Percentiles rank a stretch among this genome's conserved stretches.
Conservation (phyloP, 2,113 vertebrate genomes). For the Ammodytes marinus region DNA sequence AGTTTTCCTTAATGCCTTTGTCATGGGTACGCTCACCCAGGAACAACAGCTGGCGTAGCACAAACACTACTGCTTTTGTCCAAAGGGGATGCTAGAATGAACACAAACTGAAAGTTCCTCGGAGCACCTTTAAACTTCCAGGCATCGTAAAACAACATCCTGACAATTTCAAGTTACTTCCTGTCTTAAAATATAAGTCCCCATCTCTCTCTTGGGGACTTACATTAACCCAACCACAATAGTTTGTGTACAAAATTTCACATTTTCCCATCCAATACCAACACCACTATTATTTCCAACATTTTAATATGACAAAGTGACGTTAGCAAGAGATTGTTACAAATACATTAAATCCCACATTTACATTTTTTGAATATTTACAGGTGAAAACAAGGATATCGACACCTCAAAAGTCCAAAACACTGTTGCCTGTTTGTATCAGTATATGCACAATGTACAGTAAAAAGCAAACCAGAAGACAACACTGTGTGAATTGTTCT, state of each 20-base stretch:
- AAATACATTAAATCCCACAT: slow-evolving; percentile 73
- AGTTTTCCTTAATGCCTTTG: too few species aligned
- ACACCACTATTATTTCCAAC: slow-evolving; percentile 22
- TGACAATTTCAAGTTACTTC: not conserved
- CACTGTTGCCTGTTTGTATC: slow-evolving; percentile 53
- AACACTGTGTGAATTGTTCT: slow-evolving; percentile 27
- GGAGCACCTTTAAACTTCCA: not conserved
- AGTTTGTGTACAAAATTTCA: not conserved
- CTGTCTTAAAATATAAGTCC: not conserved
- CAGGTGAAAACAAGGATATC: slow-evolving; percentile 63
- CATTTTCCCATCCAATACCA: slow-evolving; percentile 4
- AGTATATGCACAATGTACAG: slow-evolving; percentile 53
- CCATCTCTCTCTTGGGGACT: not conserved
- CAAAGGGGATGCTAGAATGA: too few species aligned
- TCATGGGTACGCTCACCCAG: too few species aligned
- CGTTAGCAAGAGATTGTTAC: slow-evolving; percentile 60
- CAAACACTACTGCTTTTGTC: too few species aligned
- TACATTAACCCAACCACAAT: not conserved
- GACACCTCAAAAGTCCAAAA: slow-evolving; percentile 49
- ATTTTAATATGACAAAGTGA: slow-evolving; percentile 51
- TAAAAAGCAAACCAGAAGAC: slow-evolving; percentile 48
- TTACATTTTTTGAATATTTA: slow-evolving; percentile 76
- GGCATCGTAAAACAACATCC: not conserved
- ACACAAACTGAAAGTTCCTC: too few species aligned
- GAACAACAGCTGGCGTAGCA: too few species aligned